Evolutionary conservation across 2,113 vertebrate genomes (phyloP), one percentile per base, ranked within the genome.

Genomic region (Hippopotamus amphibius): DNA sequence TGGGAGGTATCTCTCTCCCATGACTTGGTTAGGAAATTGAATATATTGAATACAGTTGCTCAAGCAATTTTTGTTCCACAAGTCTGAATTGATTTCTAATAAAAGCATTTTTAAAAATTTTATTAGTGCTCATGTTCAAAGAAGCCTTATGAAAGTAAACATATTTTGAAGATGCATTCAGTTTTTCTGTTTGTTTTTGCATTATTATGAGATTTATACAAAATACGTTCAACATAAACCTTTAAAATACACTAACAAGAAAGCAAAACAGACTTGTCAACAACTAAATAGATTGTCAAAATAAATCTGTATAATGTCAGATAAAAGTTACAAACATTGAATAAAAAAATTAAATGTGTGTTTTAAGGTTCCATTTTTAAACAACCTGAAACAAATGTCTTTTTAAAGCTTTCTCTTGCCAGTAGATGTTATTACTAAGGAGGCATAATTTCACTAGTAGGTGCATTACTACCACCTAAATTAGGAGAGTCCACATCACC

Each of bases 241-340:
- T 96, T 94, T 89, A 96, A 96, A 97, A 95, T 90, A 53, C 19
- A 88, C 50, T 79, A 88, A 93, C 19, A 90, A 43, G 81, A 92
- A 77, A 84, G 46, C 5, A 92, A 95, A 96, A 69, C 28, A 96
- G 83, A 46, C 63, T 95, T 72, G 19, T 80, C 26, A 86, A 79
- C n/a, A 68, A 90, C 37, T 57, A 95, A 95, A 76, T 80, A 95
- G 69, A 14, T 68, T 97, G 93, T 93, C 93, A 97, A 83, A 97
- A 93, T 95, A 90, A 97, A 93, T 96, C 57, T 90, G 59, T 93
- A 93, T 22, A 82, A 68, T 76, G 43, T 95, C 83, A 96, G 83
- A 94, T 91, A 95, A 94, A 77, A 86, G 53, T 91, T 79, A 95
- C 55, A 82, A 68, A 61, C 2, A 11, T 28, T 74, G 57, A 85